Evolutionary conservation across 2,888 invertebrate genomes (phyloP), one percentile per base, ranked within the genome.

Genomic region (Drosophila austrosaltans): DNA sequence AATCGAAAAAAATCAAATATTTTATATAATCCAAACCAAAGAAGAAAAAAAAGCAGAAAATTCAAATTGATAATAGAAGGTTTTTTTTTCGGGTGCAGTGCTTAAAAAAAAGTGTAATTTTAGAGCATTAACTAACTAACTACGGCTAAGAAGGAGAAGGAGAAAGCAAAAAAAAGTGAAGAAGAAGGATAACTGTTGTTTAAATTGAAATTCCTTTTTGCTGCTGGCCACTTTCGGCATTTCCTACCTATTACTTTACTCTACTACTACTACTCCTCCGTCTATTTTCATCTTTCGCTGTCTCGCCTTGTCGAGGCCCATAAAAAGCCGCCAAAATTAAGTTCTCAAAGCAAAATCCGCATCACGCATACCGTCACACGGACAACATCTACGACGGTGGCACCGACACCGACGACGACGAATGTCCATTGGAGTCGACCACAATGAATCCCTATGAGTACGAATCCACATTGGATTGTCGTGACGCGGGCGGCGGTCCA

Each of bases 381-480:
- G 91, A 91, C 87, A 91, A 90, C 82, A 88, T 91, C 89, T 91
- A 91, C 91, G 91, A 91, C 91, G 91, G 91, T 90, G 91, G 91
- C 91, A 91, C 91, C 83, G 91, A 91, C 81, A 91, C 91, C 80
- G 91, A 91, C 91, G 90, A 90, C 90, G 90, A 91, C 91, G 92
- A 91, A 91, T 91, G 91, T 91, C 91, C 91, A 75, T 84, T 89
- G 89, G 91, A 91, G 82, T 87, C 91, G 80, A 87, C 85, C 82
- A 90, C 83, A 75, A 92, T 92, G 92, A 92, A 92, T 91, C 91
- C 92, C 78, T 92, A 92, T 89, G 92, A 92, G 87, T 92, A 92
- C 89, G 92, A 92, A 85, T 92, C 92, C 62, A 92, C 92, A 79
- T 90, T 92, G 82, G 92, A 92, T 83, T 92, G 92, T 85, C 92